These are phyloP conservation scores for Koerneria pararmatus DNA, from an alignment of 2,888 invertebrate species.

Conservation along the genomic window DNA sequence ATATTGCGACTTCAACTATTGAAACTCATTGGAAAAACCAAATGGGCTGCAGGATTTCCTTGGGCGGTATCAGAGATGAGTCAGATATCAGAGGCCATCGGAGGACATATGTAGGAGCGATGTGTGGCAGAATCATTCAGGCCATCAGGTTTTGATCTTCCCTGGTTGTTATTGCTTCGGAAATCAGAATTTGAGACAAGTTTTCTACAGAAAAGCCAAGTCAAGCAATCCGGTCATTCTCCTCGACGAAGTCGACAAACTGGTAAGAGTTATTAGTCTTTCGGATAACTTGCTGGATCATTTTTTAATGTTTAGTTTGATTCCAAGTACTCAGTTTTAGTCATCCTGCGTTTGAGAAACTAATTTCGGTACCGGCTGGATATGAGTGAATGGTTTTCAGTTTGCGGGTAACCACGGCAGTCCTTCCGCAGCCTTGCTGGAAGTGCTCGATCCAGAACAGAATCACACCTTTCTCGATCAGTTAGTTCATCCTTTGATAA, in stretches of 20 bases:
- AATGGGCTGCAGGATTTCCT: conserved; percentile 62
- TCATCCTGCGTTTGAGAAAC: too few relatives aligned
- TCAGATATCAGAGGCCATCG: conserved; percentile 67
- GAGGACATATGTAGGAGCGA: conserved; percentile 67
- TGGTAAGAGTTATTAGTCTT: too few relatives aligned
- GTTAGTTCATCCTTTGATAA: conserved; percentile 58
- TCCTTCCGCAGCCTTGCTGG: conserved; percentile 67
- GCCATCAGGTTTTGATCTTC: too few relatives aligned
- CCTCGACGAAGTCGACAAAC: conserved; percentile 68
- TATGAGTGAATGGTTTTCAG: too few relatives aligned
- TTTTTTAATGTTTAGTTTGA: too few relatives aligned
- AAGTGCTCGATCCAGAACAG: conserved; percentile 68
- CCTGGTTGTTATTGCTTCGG: too few relatives aligned
- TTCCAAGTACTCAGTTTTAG: too few relatives aligned
- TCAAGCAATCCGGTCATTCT: conserved; percentile 65
- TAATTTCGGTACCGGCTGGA: background rate
- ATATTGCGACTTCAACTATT: conserved; percentile 3
- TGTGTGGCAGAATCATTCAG: conserved; percentile 64
- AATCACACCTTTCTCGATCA: conserved; percentile 67
- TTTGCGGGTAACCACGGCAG: conserved; percentile 66
- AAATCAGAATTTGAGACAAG: too few relatives aligned
- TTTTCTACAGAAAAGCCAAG: conserved; percentile 60
- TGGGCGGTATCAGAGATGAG: conserved; percentile 68
- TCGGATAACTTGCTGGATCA: too few relatives aligned
- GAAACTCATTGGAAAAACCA: too few relatives aligned